These are phyloP conservation scores for Hypotaenidia okinawae DNA, from an alignment of 2,797 vertebrate species.

Conservation along the genomic window DNA sequence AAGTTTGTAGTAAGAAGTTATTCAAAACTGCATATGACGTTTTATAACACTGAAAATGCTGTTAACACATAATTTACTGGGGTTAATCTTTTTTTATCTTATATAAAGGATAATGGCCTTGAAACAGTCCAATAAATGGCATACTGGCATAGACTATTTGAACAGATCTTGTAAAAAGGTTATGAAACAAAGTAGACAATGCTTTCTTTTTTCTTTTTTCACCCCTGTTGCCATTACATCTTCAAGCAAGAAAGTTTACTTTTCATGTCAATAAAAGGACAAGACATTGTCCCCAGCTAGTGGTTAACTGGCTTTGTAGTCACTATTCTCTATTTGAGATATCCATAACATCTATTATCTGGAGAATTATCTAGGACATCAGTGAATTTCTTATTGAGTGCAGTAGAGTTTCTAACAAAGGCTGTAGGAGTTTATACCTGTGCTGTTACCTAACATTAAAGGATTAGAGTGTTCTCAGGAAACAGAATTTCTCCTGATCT, in stretches of 20 bases:
- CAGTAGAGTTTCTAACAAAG: neutral
- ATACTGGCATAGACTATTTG: neutral
- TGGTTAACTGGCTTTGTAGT: neutral
- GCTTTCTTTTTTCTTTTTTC: neutral
- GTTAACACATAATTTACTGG: neutral
- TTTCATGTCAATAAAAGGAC: neutral
- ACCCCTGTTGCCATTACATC: neutral
- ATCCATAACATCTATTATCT: neutral
- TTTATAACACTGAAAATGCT: neutral
- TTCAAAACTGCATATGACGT: neutral
- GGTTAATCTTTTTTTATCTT: neutral
- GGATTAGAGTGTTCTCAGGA: neutral
- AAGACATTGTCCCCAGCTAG: neutral
- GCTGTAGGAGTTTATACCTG: neutral
- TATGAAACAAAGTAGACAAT: neutral
- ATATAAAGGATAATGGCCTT: neutral
- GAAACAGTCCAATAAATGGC: neutral
- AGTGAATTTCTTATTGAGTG: neutral
- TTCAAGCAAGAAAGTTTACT: neutral
- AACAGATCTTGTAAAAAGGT: neutral
- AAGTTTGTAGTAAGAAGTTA: neutral
- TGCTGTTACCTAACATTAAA: neutral
- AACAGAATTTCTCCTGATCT: neutral
- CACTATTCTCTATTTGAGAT: conserved; percentile 3
- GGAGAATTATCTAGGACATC: neutral